A percentile compares a stretch with the other conserved stretches of the same genome.
phyloP scores from a whole-genome alignment of 2,797 vertebrate genomes.

The Oceanodroma leucorhoa region DNA sequence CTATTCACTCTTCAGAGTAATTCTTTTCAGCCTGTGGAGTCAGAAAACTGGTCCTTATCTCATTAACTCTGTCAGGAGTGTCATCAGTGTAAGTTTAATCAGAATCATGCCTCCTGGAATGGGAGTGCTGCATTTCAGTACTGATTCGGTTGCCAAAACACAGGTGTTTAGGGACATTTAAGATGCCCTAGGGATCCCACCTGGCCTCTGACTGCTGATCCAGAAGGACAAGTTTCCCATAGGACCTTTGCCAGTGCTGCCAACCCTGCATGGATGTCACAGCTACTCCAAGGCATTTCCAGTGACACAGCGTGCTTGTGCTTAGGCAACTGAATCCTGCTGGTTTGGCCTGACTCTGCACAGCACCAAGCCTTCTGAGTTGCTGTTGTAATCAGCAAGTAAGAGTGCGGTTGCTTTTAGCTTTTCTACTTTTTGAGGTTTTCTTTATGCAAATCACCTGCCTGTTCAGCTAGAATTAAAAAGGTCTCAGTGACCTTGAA shows the following conservation, averaged over 20 bases:
- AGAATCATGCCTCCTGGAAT: background rate
- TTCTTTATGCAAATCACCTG: background rate
- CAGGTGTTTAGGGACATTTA: background rate
- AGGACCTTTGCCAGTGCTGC: background rate
- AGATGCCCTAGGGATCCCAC: background rate
- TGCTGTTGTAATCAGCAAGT: background rate
- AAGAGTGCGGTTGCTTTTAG: background rate
- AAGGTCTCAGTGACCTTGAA: background rate
- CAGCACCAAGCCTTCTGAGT: background rate
- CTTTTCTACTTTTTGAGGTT: background rate
- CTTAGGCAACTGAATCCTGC: background rate
- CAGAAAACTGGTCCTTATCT: background rate
- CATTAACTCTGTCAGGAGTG: background rate
- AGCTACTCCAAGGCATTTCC: background rate
- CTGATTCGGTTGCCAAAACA: background rate
- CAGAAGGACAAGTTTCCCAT: background rate
- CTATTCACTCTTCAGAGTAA: background rate
- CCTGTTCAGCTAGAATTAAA: background rate
- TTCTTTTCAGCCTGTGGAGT: background rate
- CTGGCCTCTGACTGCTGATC: background rate
- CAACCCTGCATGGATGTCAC: background rate
- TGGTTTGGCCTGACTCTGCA: background rate
- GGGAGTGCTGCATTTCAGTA: background rate
- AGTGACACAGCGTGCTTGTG: background rate
- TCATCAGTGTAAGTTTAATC: background rate